Conservation (phyloP, 2,797 vertebrate genomes). For the Neopelma chrysocephalum region DNA sequence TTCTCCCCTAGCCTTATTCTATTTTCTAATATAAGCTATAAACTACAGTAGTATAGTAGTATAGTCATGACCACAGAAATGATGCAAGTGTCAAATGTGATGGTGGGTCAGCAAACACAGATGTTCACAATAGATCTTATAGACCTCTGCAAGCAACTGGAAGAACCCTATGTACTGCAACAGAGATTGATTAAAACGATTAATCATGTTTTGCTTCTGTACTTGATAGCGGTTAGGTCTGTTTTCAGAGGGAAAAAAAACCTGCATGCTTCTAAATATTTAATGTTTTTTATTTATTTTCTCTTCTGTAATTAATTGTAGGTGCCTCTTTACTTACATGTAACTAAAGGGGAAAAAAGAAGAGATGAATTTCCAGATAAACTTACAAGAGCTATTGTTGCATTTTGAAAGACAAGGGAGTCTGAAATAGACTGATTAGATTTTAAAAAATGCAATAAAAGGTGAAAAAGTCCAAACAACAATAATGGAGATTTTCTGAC, state of each 20-base stretch:
- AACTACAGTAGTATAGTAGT: background rate
- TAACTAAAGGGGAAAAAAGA: background rate
- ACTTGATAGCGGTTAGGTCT: background rate
- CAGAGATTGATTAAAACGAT: background rate
- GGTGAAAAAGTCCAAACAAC: background rate
- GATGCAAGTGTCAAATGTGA: background rate
- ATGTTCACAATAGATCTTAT: background rate
- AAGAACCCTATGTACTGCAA: background rate
- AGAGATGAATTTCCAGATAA: background rate
- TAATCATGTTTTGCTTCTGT: background rate
- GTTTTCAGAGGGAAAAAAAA: background rate
- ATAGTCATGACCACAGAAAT: fast-evolving
- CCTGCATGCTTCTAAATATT: background rate
- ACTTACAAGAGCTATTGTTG: background rate
- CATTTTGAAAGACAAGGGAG: conserved; percentile 23
- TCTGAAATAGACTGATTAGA: conserved; percentile 38
- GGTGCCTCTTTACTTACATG: background rate
- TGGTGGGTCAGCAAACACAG: background rate
- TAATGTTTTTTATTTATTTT: background rate
- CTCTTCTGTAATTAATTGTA: background rate
- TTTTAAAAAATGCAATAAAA: background rate
- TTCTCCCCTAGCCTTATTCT: background rate
- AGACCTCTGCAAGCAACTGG: background rate
- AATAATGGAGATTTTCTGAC: background rate
- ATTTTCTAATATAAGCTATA: background rate